Evolutionary conservation across 1,140 invertebrate species (phyloP).

Genomic region (Tetramorium simillimum): DNA sequence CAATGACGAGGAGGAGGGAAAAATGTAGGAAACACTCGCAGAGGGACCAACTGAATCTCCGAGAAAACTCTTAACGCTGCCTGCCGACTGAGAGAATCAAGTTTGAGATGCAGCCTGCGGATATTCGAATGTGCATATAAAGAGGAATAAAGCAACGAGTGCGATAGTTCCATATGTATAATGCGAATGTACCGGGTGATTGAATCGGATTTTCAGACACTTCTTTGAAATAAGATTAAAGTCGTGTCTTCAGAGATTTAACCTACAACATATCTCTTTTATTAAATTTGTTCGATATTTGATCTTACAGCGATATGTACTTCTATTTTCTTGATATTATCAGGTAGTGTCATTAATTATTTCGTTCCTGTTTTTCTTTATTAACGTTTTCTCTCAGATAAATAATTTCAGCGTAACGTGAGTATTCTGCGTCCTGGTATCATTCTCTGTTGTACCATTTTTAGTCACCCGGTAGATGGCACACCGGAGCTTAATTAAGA

Average conservation of each 20-base stretch:
- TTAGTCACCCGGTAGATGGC: conserved; percentile 74
- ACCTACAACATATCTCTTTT: not conserved
- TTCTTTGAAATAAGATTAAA: not conserved
- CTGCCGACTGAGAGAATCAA: conserved; percentile 67
- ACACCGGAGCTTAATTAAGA: conserved; percentile 83
- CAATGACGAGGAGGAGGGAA: conserved; percentile 37
- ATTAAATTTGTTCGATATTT: not conserved
- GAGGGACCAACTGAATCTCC: conserved; percentile 62
- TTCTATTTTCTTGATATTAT: not conserved
- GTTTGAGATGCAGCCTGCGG: conserved; percentile 75
- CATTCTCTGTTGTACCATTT: conserved; percentile 32
- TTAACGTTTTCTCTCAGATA: not conserved
- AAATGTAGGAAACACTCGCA: conserved; percentile 59
- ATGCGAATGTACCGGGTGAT: conserved; percentile 68
- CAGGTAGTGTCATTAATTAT: not conserved
- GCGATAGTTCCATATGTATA: conserved; percentile 67
- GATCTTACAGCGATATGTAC: not conserved
- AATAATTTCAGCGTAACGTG: conserved; percentile 31
- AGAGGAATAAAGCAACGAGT: conserved; percentile 73
- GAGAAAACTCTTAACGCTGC: conserved; percentile 62
- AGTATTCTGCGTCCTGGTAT: not conserved
- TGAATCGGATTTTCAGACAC: not conserved
- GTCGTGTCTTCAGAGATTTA: not conserved
- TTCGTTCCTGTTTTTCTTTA: not conserved
- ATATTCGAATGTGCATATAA: conserved; percentile 78